These are phyloP conservation scores for Macquaria australasica DNA, from an alignment of 2,113 vertebrate species.

Conservation along the genomic window DNA sequence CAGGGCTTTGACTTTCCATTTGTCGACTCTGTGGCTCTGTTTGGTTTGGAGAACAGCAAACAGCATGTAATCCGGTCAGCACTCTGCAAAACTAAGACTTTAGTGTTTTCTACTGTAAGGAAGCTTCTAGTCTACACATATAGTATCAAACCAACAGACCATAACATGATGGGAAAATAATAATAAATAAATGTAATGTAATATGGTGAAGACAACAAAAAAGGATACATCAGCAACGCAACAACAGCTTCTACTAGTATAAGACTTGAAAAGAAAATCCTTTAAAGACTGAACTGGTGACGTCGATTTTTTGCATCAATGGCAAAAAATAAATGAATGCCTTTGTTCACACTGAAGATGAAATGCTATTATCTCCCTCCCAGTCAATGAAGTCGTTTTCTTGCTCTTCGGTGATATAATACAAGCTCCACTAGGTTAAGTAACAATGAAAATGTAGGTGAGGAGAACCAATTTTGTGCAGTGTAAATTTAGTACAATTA, in stretches of 20 bases:
- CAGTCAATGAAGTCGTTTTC: background rate
- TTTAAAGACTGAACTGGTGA: background rate
- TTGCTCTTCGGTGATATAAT: background rate
- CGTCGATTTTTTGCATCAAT: background rate
- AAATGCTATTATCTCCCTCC: background rate
- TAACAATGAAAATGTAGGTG: background rate
- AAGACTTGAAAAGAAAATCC: background rate
- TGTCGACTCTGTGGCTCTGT: background rate
- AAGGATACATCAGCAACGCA: background rate
- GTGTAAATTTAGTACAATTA: background rate
- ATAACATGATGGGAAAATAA: background rate
- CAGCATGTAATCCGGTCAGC: background rate
- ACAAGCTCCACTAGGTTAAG: background rate
- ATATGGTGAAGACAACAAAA: background rate
- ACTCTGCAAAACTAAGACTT: background rate
- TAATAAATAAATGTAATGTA: background rate
- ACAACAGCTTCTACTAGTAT: background rate
- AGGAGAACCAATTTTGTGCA: background rate
- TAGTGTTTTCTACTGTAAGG: background rate
- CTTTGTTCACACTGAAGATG: background rate
- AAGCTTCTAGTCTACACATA: background rate
- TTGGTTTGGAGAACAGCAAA: background rate
- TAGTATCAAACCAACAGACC: background rate
- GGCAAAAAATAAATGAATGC: background rate
- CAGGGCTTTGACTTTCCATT: conserved; percentile 12